Percentiles rank a stretch among this genome's conserved stretches.
These are phyloP conservation scores for Nannospalax galili DNA, from an alignment of 2,113 vertebrate genomes.

Conservation along the genomic window DNA sequence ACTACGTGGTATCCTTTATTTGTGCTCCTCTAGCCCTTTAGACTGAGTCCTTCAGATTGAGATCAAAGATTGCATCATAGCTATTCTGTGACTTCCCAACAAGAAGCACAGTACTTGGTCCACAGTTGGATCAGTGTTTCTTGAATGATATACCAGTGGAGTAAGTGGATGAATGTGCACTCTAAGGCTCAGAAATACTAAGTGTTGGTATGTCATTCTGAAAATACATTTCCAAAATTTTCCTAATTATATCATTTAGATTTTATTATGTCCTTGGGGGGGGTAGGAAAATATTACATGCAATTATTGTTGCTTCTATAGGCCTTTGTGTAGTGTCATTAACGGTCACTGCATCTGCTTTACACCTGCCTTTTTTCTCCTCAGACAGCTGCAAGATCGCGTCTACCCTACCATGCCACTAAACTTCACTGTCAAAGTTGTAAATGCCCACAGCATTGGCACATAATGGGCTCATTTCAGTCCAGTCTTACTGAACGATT, in stretches of 20 bases:
- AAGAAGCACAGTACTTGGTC: background rate
- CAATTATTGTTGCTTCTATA: background rate
- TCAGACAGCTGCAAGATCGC: background rate
- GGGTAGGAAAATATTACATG: background rate
- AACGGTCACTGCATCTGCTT: background rate
- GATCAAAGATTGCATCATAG: background rate
- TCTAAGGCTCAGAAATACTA: background rate
- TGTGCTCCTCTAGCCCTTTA: background rate
- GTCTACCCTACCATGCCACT: background rate
- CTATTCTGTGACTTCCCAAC: background rate
- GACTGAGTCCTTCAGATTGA: background rate
- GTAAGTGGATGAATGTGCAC: background rate
- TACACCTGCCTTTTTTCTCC: background rate
- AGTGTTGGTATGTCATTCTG: background rate
- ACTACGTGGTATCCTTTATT: background rate
- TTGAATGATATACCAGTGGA: background rate
- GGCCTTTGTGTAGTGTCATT: background rate
- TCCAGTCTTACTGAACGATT: background rate
- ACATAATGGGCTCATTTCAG: background rate
- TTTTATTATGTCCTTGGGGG: background rate
- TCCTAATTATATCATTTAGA: background rate
- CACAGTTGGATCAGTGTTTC: background rate
- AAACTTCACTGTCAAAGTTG: background rate
- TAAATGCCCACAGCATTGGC: background rate
- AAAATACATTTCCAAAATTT: background rate